Evolutionary conservation across 2,797 vertebrate genomes (phyloP), one percentile per base, ranked within the genome.

Genomic region (Micrastur ruficollis): DNA sequence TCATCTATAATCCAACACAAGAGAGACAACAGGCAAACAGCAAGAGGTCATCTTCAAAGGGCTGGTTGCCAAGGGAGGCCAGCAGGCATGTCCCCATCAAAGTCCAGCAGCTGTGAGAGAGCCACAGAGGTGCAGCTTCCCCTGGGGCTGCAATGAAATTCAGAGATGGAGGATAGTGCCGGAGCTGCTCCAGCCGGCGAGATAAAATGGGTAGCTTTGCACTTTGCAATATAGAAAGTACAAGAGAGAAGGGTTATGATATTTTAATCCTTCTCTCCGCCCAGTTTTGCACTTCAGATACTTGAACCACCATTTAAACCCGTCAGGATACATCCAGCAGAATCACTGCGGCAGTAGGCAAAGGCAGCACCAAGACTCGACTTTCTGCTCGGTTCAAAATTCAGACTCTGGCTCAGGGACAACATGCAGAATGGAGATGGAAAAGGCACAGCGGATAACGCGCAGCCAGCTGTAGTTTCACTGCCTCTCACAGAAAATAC

Each of bases 21-120:
- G 96, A 95, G 97, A 98, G 98, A 98, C 98, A 98, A 98, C 98
- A 98, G 98, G 97, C 98, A 98, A 98, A 98, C 98, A 98, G 97
- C 98, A 98, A 98, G 98, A 98, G 98, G 98, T 98, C 98, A 98
- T 98, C 98, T 98, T 98, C 98, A 98, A 98, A 98, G 98, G 96
- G 95, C 96, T 78, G 97, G 98, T 98, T 98, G 98, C 98, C 97
- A 98, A 89, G 98, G 98, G 98, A 98, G 97, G 98, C 97, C 96
- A 98, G 96, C 83, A 98, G 97, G 98, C 97, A 98, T 97, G 98
- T 98, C 97, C 94, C 96, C 97, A 98, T 98, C 98, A 98, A 98
- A 98, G 98, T 96, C 93, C 96, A 83, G 97, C 97, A 98, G 98
- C 98, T 98, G 97, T 92, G 82, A 94, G 95, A 97, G 94, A 97